These are phyloP conservation scores for Prionace glauca DNA, from an alignment of 2,797 vertebrate genomes.

Conservation along the genomic window DNA sequence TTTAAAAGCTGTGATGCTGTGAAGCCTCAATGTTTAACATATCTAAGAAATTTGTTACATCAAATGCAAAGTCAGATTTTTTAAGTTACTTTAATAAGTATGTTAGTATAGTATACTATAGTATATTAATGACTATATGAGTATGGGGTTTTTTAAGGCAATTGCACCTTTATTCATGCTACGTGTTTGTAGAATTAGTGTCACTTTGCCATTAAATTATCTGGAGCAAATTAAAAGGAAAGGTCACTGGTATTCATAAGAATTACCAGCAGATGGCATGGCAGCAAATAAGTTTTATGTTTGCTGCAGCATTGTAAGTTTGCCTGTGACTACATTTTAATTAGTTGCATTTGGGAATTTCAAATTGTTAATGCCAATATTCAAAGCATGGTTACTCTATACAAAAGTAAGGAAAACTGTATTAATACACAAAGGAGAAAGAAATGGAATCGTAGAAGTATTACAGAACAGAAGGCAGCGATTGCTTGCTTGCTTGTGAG, in stretches of 20 bases:
- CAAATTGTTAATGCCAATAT: neutral
- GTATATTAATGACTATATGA: too few relatives aligned
- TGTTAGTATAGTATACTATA: neutral
- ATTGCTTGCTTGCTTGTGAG: too few relatives aligned
- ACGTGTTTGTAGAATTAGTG: neutral
- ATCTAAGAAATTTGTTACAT: neutral
- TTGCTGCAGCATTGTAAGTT: neutral
- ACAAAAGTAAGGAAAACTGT: neutral
- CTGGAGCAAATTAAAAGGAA: neutral
- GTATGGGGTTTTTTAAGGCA: neutral
- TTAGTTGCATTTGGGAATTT: neutral
- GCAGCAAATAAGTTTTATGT: neutral
- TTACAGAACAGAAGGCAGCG: too few relatives aligned
- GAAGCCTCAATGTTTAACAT: neutral
- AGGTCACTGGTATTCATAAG: neutral
- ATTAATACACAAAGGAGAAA: neutral
- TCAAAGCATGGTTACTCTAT: neutral
- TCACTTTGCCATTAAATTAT: neutral
- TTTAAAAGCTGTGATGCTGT: neutral
- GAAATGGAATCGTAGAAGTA: neutral
- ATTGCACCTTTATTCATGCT: neutral
- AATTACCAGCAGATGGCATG: conserved; percentile 11
- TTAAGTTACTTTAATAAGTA: neutral
- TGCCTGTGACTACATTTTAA: neutral
- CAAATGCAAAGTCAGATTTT: neutral